phyloP scores from a whole-genome alignment of 2,113 vertebrate genomes.

The mouse (Mus musculus) region DNA sequence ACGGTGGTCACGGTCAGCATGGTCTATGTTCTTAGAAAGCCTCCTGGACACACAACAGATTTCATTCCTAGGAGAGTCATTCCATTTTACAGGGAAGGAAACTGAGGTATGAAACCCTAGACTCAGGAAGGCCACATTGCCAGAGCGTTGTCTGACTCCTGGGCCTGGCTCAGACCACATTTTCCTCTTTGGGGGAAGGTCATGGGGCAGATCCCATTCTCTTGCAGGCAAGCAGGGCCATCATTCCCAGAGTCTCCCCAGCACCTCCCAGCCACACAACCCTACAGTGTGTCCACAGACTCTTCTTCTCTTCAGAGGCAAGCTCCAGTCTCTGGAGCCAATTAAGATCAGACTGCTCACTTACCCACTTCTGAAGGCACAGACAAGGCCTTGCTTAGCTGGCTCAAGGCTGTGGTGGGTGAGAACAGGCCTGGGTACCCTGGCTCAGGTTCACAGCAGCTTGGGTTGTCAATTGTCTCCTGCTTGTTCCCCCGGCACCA shows the following conservation, averaged over 20 bases:
- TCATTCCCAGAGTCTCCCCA: background rate
- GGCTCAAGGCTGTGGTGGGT: background rate
- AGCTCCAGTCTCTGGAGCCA: background rate
- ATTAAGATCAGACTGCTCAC: background rate
- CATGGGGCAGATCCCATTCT: background rate
- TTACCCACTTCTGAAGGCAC: background rate
- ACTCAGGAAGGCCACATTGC: background rate
- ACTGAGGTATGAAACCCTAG: background rate
- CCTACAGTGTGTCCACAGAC: background rate
- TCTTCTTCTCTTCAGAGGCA: background rate
- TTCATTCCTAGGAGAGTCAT: background rate
- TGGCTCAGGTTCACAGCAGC: fast-evolving
- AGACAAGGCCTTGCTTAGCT: background rate
- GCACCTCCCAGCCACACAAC: background rate
- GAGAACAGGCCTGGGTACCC: background rate
- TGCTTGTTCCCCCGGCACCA: fast-evolving
- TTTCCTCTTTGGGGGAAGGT: background rate
- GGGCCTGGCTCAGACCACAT: background rate
- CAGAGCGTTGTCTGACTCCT: background rate
- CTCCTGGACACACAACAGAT: background rate
- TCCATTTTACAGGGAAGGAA: background rate
- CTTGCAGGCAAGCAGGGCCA: too few relatives aligned
- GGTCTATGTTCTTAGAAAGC: background rate
- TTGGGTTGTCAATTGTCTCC: background rate
- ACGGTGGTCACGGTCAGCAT: background rate